phyloP scores from a whole-genome alignment of 2,113 vertebrate genomes.

The Gadus chalcogrammus region DNA sequence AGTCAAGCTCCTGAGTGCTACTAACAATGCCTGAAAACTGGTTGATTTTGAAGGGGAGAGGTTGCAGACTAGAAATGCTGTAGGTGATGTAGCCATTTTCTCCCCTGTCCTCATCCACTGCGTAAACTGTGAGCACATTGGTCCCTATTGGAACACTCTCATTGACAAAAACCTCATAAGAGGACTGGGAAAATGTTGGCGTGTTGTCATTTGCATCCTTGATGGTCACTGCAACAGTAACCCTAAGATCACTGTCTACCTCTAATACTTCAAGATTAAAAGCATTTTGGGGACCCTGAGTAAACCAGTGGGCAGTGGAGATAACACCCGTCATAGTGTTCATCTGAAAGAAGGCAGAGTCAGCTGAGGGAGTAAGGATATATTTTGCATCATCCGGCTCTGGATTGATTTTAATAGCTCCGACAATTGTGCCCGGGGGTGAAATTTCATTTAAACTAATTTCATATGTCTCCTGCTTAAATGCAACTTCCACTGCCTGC shows the following conservation, averaged over 20 bases:
- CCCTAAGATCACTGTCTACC: conserved; percentile 76
- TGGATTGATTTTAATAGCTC: conserved; percentile 79
- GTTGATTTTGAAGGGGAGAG: conserved; percentile 88
- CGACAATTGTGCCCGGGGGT: conserved; percentile 86
- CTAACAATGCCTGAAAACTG: conserved; percentile 92
- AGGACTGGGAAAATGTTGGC: conserved; percentile 81
- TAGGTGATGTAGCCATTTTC: conserved; percentile 98
- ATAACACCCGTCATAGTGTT: conserved; percentile 87
- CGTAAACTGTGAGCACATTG: conserved; percentile 80
- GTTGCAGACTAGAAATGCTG: conserved; percentile 85
- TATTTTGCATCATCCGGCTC: conserved; percentile 84
- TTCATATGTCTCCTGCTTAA: conserved; percentile 84
- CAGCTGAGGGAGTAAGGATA: conserved; percentile 76
- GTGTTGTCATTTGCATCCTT: conserved; percentile 92
- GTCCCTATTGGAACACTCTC: conserved; percentile 86
- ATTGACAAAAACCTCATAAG: conserved; percentile 86
- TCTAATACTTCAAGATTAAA: conserved; percentile 82
- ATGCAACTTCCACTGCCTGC: conserved; percentile 67
- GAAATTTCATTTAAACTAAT: conserved; percentile 87
- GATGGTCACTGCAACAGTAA: conserved; percentile 77
- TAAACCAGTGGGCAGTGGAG: conserved; percentile 81
- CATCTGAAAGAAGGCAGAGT: conserved; percentile 84
- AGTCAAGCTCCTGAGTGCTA: conserved; percentile 88
- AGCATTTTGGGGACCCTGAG: conserved; percentile 75
- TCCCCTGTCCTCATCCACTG: conserved; percentile 85